Evolutionary conservation across 2,113 vertebrate species (phyloP), one percentile per base, ranked within the genome.

Genomic region (Anoplopoma fimbria): DNA sequence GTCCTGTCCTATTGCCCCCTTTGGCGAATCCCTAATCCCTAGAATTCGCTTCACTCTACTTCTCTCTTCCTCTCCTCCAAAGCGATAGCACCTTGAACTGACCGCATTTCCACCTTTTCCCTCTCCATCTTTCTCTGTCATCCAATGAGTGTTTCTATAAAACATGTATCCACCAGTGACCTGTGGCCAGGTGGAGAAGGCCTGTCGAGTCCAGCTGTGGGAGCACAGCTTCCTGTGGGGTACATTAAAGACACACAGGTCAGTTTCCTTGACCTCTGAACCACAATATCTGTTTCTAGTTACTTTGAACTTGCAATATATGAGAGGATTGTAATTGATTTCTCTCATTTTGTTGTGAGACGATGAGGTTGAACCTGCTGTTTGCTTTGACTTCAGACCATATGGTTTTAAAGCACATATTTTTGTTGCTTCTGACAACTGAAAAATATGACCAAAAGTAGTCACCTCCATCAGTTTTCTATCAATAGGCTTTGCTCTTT

Each of bases 211-310:
- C 84, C 84, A 89, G 86, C 83, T 74, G 82, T 65, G 76, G 2
- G 15, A 65, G 83, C 77, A 69, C 33, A 79, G 79, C 68, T 79
- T 87, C 89, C 88, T 27, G 29, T 80, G 69, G 88, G 89, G 83
- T 75, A 86, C 70, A 89, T 91, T 80, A 91, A 90, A 91, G 76
- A 89, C 71, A 42, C 21, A 23, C 45, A 12, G 79, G 81, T 91
- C 82, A 78, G 75, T 53, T 81, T 87, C 84, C 70, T 45, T 71
- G 76, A 91, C 64, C 88, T 88, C 69, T 82, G 81, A 86, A 75
- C 75, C 79, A 76, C 75, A 61, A 77, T 83, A 80, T 89, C 84
- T 89, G 84, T 85, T 85, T 78, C 84, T 71, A 15, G 40, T 90
- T 80, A 53, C 80, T 88, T 77, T 83, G 79, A 87, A 83, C 75